Percentiles rank a stretch among this genome's conserved stretches.
Conservation (phyloP, 1,140 invertebrate genomes). For the Orussus abietinus region DNA sequence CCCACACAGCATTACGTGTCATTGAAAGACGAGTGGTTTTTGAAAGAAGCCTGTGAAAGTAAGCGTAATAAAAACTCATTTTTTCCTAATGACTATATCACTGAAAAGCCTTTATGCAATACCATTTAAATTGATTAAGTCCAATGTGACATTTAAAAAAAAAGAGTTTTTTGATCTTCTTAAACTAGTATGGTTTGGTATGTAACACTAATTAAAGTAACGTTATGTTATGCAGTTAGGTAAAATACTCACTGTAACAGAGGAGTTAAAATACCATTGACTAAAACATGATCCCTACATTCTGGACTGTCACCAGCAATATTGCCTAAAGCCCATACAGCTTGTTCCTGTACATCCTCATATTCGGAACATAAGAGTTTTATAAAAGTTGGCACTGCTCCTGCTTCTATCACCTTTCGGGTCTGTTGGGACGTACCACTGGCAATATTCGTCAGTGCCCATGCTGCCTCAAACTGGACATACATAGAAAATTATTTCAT, state of each 20-base stretch:
- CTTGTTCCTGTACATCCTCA: constrained; percentile 94
- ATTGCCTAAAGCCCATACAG: constrained; percentile 95
- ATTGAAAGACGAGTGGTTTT: constrained; percentile 82
- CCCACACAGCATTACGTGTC: constrained; percentile 97
- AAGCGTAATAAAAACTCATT: constrained; percentile 11
- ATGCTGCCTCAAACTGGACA: constrained; percentile 92
- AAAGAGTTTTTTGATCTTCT: too few relatives aligned
- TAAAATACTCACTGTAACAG: constrained; percentile 77
- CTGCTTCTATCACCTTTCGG: constrained; percentile 87
- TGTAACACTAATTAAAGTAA: too few relatives aligned
- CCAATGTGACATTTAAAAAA: too few relatives aligned
- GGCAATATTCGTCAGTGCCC: constrained; percentile 97
- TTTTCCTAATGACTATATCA: constrained; percentile 11
- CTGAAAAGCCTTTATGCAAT: constrained; percentile 4
- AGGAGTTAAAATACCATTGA: constrained; percentile 79
- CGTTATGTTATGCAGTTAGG: too few relatives aligned
- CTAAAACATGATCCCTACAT: constrained; percentile 87
- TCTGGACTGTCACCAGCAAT: constrained; percentile 94
- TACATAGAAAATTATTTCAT: constrained; percentile 11
- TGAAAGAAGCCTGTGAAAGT: constrained; percentile 68
- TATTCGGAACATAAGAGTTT: constrained; percentile 73
- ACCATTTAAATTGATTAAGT: not conserved
- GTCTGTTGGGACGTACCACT: constrained; percentile 95
- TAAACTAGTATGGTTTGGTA: too few relatives aligned
- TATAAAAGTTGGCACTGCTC: constrained; percentile 91